Conservation (phyloP, 2,113 vertebrate species). For the Corydoras sp. region DNA sequence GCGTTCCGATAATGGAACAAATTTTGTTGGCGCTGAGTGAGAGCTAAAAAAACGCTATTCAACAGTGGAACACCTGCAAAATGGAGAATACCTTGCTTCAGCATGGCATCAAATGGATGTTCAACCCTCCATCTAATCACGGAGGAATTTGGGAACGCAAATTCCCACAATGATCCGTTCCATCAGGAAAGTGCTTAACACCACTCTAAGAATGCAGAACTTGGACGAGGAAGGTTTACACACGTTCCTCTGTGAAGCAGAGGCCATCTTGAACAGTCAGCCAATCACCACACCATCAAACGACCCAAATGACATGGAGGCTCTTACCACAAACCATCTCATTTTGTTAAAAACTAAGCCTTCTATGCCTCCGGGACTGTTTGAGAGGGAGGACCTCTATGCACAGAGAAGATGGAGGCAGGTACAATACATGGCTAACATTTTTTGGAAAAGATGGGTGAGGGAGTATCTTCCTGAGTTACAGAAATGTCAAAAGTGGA, state of each 20-base stretch:
- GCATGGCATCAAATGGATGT: not conserved
- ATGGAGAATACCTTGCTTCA: not conserved
- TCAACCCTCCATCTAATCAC: constrained; percentile 4
- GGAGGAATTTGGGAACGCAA: not conserved
- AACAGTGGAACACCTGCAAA: no score
- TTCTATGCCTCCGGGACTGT: not conserved
- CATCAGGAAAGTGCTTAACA: not conserved
- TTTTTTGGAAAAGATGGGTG: no score
- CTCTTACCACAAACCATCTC: not conserved
- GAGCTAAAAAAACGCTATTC: no score
- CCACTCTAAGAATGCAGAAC: not conserved
- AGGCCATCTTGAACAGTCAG: not conserved
- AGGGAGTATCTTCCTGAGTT: no score
- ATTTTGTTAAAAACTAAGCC: not conserved
- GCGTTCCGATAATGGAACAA: constrained; percentile 23
- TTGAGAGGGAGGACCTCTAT: no score
- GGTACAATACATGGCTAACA: no score
- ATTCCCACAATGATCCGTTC: not conserved
- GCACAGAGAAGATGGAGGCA: no score
- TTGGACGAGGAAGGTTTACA: not conserved
- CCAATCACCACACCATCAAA: not conserved
- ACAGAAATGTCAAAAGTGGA: no score
- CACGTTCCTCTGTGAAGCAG: not conserved
- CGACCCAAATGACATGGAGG: not conserved
- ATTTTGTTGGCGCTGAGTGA: constrained; percentile 2